phyloP scores from a whole-genome alignment of 2,113 vertebrate species.

The Grammomys dolichurus region DNA sequence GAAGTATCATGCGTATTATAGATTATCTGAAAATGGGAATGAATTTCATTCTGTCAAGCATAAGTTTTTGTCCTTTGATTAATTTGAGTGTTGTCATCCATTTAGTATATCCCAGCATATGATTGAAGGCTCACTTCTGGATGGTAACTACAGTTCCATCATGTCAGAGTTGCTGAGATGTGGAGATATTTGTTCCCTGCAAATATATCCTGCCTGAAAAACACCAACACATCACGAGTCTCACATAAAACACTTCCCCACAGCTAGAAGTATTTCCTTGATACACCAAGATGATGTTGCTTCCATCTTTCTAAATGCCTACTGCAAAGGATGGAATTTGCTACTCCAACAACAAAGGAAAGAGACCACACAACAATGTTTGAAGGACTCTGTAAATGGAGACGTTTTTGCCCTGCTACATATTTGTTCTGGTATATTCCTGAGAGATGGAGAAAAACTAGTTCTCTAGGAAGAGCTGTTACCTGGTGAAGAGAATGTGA shows the following conservation, averaged over 20 bases:
- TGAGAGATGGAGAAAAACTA: not conserved
- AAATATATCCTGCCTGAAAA: not conserved
- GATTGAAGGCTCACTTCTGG: not conserved
- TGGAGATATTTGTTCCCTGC: not conserved
- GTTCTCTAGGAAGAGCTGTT: not conserved
- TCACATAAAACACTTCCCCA: not conserved
- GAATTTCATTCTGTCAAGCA: not conserved
- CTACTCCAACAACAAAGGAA: not conserved
- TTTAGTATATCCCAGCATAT: not conserved
- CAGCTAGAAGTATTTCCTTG: not conserved
- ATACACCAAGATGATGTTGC: not conserved
- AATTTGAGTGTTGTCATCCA: not conserved
- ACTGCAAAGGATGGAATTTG: not conserved
- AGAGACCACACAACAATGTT: not conserved
- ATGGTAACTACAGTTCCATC: conserved; percentile 8
- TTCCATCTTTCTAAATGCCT: not conserved
- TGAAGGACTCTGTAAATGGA: not conserved
- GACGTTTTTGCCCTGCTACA: not conserved
- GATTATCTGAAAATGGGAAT: not conserved
- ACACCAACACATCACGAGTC: not conserved
- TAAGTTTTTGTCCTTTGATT: not conserved
- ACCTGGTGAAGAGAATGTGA: no score
- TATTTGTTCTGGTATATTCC: not conserved
- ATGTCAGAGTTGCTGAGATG: not conserved
- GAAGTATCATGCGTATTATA: not conserved